Evolutionary conservation across 2,113 vertebrate genomes (phyloP), one percentile per base, ranked within the genome.

Genomic region (Aegypius monachus): DNA sequence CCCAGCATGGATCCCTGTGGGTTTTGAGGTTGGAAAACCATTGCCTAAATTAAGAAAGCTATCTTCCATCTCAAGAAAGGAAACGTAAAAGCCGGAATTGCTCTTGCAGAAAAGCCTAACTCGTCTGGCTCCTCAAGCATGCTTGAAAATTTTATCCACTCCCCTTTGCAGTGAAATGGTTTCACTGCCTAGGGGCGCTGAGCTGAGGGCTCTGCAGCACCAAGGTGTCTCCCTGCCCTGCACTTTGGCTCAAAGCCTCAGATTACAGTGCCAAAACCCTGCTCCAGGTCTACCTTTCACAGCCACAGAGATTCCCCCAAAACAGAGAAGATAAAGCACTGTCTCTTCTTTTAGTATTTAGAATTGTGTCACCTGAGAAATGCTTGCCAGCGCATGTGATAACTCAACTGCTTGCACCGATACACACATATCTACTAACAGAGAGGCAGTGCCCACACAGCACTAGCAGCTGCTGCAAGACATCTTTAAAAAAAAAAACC

Each of bases 11-110:
- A 93, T 87, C 68, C 29, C 27, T 81, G 84, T 85, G 78, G 52
- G 85, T 91, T 90, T 70, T 82, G 87, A 93, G 78, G 84, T 27
- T 68, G 53, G 92, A 75, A 86, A 87, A 90, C 16, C 58, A 61
- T 6, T 88, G 48, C 34, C 56, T 85, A 89, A 94, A 87, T 85
- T 85, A 90, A 88, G 78, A 91, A 77, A 95, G 63, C 59, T 81
- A 55, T 87, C 83, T 93, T 82, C 81, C 48, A 48, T 56, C 61
- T 89, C 62, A 72, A 72, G 47, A 79, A 89, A 91, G 34, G 73
- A 91, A 94, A 79, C 1, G 1, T 43, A 81, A 89, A 75, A 72
- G 40, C 19, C 42, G 72, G 56, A 81, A 55, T 43, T 2, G 15
- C 23, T 87, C 36, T 73, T 65, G 48, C 65, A 91, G 53, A 63